Percentiles rank a stretch among this genome's conserved stretches.
phyloP scores from a whole-genome alignment of 2,888 invertebrate genomes.

The Pseudolycoriella hygida region DNA sequence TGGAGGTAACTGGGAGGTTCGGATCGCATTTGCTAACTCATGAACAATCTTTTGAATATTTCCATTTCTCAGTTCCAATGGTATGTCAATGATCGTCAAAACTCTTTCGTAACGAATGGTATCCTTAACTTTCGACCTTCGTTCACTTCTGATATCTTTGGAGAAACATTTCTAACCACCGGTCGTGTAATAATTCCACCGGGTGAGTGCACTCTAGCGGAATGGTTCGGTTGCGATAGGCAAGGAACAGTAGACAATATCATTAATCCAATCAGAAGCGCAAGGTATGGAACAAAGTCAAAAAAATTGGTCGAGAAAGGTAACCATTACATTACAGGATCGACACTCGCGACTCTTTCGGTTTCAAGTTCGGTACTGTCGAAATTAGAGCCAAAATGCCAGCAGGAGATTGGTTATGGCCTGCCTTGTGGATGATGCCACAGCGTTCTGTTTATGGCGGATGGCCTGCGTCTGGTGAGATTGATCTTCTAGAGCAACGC shows the following conservation, averaged over 20 bases:
- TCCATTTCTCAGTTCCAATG: no score
- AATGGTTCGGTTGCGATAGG: conserved; percentile 31
- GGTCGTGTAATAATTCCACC: conserved; percentile 18
- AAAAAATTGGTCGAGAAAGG: no score
- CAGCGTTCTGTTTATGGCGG: conserved; percentile 39
- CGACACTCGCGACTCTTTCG: conserved; percentile 41
- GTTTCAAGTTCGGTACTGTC: conserved; percentile 44
- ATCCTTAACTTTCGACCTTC: no score
- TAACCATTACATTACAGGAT: no score
- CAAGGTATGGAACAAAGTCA: no score
- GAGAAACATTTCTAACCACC: no score
- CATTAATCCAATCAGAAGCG: conserved; percentile 48
- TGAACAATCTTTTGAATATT: no score
- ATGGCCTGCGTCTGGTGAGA: conserved; percentile 57
- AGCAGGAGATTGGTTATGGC: conserved; percentile 42
- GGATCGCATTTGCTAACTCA: no score
- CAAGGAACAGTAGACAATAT: conserved; percentile 32
- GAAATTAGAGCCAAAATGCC: conserved; percentile 50
- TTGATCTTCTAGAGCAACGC: conserved; percentile 47
- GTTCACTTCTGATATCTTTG: no score
- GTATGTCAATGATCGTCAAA: no score
- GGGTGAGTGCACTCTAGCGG: conserved; percentile 4
- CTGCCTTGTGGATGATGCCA: conserved; percentile 41
- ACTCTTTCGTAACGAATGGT: no score
- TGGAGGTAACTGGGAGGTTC: no score